Evolutionary conservation across 2,113 vertebrate genomes (phyloP), one percentile per base, ranked within the genome.

Genomic region (Mohoua ochrocephala): DNA sequence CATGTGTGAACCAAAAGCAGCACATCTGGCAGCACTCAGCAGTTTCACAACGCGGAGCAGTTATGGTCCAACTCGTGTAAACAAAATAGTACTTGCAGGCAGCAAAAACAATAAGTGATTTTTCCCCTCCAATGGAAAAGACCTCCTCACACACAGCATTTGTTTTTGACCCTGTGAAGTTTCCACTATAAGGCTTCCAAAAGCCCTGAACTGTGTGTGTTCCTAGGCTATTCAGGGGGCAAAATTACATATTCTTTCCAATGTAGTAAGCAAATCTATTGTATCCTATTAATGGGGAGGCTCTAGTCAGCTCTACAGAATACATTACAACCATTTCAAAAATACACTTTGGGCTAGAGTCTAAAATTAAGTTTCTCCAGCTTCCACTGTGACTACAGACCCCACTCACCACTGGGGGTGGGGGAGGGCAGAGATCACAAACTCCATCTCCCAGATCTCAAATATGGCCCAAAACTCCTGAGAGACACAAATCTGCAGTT

Each of bases 351-450:
- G 63, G 39, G 44, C 53, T 30, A 9, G 28, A 84, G 37, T 4
- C 41, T 35, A 78, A 59, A 74, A 89, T 49, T 17, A 56, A 33
- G 12, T 49, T 77, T 75, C 42, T 64, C 42, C 31, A 42, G 27
- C 10, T 53, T 80, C 45, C 19, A 35, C 12, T 4, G 0, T 17
- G 5, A 41, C 44, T 37, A 35, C 31, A 73, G 23, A 42, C 8
- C 30, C 30, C 13, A 4, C 35, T 64, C 60, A 39, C 6, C 6
- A 35, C 1, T 14, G 35, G 0, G 18, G 0, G 15, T 30, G 0
- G 18, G 0, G 15, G 6, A 14, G 18, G 28, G 18, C 35, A 67
- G 78, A 53, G 44, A 59, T 12, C 31, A 24, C 49, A 59, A 56
- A 49, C n/a, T 18, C 20, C 3, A 0, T 8, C 71, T 35, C 45